These are phyloP conservation scores for Branchinecta lynchi DNA, from an alignment of 1,140 invertebrate genomes.

Conservation along the genomic window DNA sequence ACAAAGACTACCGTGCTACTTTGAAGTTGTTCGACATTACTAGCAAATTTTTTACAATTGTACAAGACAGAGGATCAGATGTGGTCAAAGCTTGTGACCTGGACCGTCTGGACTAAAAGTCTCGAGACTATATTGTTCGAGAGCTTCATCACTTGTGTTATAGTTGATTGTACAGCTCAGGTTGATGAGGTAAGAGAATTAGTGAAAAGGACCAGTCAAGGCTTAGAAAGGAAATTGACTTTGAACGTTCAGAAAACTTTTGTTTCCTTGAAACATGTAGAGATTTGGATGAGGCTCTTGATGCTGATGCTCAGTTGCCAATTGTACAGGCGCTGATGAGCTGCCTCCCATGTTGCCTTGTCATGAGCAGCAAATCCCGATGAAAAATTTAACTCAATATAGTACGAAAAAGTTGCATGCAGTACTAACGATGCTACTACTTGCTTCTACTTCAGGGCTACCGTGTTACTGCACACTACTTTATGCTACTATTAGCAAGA, in stretches of 20 bases:
- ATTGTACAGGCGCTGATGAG: conserved; percentile 1
- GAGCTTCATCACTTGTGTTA: conserved; percentile 3
- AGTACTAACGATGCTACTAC: too few species aligned
- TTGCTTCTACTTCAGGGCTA: too few species aligned
- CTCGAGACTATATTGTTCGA: conserved; percentile 5
- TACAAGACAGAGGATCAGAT: conserved; percentile 5
- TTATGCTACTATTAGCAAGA: too few species aligned
- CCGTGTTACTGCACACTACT: too few species aligned
- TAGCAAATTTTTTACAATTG: background rate
- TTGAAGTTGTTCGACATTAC: conserved; percentile 5
- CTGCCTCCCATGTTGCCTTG: conserved; percentile 4
- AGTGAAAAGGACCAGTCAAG: background rate
- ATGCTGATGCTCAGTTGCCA: background rate
- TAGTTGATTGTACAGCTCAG: background rate
- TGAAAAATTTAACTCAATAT: too few species aligned
- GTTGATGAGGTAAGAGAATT: background rate
- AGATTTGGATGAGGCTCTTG: conserved; percentile 1
- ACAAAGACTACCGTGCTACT: conserved; percentile 8
- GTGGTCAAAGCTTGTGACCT: background rate
- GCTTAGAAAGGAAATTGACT: conserved; percentile 2
- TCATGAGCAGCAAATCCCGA: conserved; percentile 4
- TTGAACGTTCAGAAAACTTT: conserved; percentile 6
- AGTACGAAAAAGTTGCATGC: too few species aligned
- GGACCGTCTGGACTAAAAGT: conserved; percentile 1
- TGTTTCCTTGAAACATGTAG: background rate